These are phyloP conservation scores for Sinocyclocheilus maitianheensis DNA, from an alignment of 2,113 vertebrate genomes.

Conservation along the genomic window DNA sequence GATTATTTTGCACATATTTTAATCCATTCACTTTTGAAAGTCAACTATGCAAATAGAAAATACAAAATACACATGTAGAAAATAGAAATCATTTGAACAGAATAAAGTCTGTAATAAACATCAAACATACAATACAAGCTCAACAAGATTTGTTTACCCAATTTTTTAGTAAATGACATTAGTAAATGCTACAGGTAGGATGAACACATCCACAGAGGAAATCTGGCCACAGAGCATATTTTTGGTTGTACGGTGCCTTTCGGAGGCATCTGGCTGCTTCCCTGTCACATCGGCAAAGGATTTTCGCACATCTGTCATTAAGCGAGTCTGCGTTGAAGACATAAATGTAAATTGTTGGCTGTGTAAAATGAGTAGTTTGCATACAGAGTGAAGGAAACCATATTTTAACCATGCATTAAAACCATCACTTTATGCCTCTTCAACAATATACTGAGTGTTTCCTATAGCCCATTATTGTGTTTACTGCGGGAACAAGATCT, in stretches of 20 bases:
- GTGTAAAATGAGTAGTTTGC: conserved; percentile 14
- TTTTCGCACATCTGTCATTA: conserved; percentile 81
- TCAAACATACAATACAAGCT: background rate
- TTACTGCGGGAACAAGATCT: background rate
- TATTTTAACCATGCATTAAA: background rate
- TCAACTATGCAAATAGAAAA: background rate
- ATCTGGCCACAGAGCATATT: conserved; percentile 79
- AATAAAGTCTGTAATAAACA: too few relatives aligned
- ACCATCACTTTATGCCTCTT: background rate
- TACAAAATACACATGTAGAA: background rate
- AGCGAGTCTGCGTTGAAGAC: conserved; percentile 78
- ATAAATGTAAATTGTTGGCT: conserved; percentile 17
- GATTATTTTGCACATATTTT: background rate
- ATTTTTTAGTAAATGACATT: conserved; percentile 31
- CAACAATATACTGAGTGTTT: conserved; percentile 13
- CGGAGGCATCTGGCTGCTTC: conserved; percentile 82
- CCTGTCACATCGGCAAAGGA: conserved; percentile 87
- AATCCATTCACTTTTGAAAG: background rate
- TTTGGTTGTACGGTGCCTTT: conserved; percentile 74
- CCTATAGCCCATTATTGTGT: conserved; percentile 21
- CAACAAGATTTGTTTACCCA: background rate
- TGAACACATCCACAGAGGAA: conserved; percentile 78
- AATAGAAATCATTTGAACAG: background rate
- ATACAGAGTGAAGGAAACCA: conserved; percentile 7
- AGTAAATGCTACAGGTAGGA: conserved; percentile 80